Evolutionary conservation across 1,140 invertebrate species (phyloP), one percentile per base, ranked within the genome.

Genomic region (Planococcus citri): DNA sequence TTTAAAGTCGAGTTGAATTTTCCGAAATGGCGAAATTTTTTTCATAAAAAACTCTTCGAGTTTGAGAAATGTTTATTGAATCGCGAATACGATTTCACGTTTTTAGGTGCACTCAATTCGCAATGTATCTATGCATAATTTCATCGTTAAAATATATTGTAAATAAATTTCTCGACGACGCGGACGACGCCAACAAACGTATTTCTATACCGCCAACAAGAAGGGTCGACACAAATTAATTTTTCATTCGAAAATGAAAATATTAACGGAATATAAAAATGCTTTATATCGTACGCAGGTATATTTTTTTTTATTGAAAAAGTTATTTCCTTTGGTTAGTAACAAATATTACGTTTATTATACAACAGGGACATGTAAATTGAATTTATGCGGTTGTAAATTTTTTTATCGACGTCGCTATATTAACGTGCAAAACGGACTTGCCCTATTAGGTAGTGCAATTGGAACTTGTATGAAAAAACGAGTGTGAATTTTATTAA

Each of bases 291-390:
- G 41, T 17, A 17, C 17, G 3, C 2, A n/a, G 4, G 17, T 51
- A 51, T 51, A 51, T 51, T 51, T 51, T 51, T 51, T 51, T 51
- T 51, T 51, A 51, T 51, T 51, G 41, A 51, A 51, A 51, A 51
- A 51, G 41, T 51, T 51, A 51, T 51, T 51, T 51, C 41, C 41
- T 51, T 9, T 20, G 41, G 41, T 51, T 51, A 51, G 29, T 33
- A 17, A 51, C 41, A 17, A 51, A 20, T 33, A 33, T 51, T 51
- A 51, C n/a, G 41, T 33, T 33, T 51, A 51, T 51, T 20, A 17
- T 20, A 51, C 41, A 51, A 51, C 41, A 20, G 41, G 41, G 41
- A 51, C 41, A 20, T 17, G 41, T 51, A 51, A 51, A 51, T 20
- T 51, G 41, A 20, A 51, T 51, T 51, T 51, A 51, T 20, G 41